phyloP scores from a whole-genome alignment of 2,113 vertebrate species.

The Struthidea cinerea region DNA sequence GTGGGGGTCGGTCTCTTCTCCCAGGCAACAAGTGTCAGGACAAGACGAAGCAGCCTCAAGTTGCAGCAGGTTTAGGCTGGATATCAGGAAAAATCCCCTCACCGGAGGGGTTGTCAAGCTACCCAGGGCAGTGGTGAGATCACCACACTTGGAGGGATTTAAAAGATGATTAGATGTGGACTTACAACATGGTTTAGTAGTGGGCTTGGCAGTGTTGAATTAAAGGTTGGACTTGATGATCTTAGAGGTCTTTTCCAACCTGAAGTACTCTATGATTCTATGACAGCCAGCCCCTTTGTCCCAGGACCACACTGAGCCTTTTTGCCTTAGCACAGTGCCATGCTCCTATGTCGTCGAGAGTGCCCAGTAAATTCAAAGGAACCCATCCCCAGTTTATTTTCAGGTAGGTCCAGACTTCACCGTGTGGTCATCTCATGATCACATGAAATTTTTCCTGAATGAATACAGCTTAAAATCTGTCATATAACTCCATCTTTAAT shows the following conservation, averaged over 20 bases:
- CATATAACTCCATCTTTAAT: neutral
- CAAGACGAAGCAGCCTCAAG: neutral
- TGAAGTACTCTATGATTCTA: neutral
- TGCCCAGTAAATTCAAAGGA: neutral
- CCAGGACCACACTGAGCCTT: neutral
- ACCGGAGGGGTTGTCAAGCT: rapidly evolving
- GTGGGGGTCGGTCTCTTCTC: rapidly evolving
- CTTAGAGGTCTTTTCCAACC: neutral
- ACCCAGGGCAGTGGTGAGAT: neutral
- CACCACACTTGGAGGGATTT: neutral
- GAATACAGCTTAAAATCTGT: neutral
- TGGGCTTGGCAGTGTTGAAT: neutral
- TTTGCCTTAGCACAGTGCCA: neutral
- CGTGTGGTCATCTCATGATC: neutral
- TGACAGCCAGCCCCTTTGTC: neutral
- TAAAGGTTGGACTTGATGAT: neutral
- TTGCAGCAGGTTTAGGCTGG: neutral
- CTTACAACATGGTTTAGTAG: rapidly evolving
- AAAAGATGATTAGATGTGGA: rapidly evolving
- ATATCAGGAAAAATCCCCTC: too few relatives aligned
- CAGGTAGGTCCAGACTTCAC: too few relatives aligned
- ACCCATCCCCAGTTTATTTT: neutral
- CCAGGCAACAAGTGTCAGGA: too few relatives aligned
- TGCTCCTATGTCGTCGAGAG: too few relatives aligned
- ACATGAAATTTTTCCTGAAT: neutral